Base-by-base conservation (phyloP, 2,797 vertebrate species). In the Alfaro cultratus region DNA sequence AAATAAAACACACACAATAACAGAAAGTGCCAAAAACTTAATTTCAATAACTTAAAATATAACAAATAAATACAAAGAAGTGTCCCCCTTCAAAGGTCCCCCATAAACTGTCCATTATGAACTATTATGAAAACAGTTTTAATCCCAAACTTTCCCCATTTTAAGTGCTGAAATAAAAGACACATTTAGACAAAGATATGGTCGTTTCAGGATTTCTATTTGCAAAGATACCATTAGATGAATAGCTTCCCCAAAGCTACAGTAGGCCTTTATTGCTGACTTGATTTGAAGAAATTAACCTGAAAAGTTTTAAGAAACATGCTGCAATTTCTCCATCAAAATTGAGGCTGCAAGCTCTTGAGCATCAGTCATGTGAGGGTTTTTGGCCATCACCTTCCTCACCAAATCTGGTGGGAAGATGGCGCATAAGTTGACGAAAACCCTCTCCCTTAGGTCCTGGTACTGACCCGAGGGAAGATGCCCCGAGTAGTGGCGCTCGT, bases 261-360 rank as follows among this genome's bases (percentile, higher is more conserved):
- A 75, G 9, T 5, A 68, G 47, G 75, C 53, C 60, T 84, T 18
- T 43, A 53, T 47, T 29, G 73, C 75, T 43, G 73, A 67, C 53
- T 41, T n/a, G 5, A 83, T 29, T 71, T 60, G 55, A 74, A 77
- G 47, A 23, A 4, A 39, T 43, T 26, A 77, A 74, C 74, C 75
- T 84, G 82, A 67, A 84, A 47, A 73, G 12, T 57, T 83, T 98
- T 95, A 98, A 89, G 96, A 97, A 67, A 96, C 92, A 57, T 94
- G 93, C 92, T 97, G 97, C 1, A 96, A 96, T 88, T 99, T 99
- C 88, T 98, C 98, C 86, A 97, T 93, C 82, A 99, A 89, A 91
- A 99, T 99, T 60, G 97, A 97, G 9, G 98, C 98, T 0, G 98
- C 98, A 0, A 99, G 96, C 87, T 99, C 97, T 94, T 99, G 98